These are phyloP conservation scores for Chrysina gloriosa DNA, from an alignment of 2,888 invertebrate species.

Conservation along the genomic window DNA sequence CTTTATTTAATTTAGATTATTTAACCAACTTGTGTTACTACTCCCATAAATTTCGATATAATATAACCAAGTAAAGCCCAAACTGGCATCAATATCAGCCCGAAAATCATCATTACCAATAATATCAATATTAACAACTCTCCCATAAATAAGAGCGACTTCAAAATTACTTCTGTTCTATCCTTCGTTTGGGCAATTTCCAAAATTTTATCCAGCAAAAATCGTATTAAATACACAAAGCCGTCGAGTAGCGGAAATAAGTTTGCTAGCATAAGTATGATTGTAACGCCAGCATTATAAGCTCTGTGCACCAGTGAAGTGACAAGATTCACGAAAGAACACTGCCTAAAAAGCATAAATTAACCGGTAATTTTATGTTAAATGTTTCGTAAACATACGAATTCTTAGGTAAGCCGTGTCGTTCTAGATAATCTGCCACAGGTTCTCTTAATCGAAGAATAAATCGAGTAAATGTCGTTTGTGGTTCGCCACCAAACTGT, in stretches of 20 bases:
- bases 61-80: slow-evolving; percentile 46
- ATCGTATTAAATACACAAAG: slow-evolving; percentile 58
- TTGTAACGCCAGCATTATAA: slow-evolving; percentile 57
- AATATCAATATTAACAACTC: slow-evolving; percentile 57
- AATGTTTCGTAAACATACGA: slow-evolving; percentile 57
- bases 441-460: slow-evolving; percentile 54
- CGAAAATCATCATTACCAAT: slow-evolving; percentile 58
- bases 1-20: slow-evolving; percentile 18
- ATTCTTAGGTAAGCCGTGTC: slow-evolving; percentile 56
- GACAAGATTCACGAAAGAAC: slow-evolving; percentile 58
- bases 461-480: slow-evolving; percentile 25
- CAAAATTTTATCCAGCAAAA: slow-evolving; percentile 60
- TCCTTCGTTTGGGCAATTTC: slow-evolving; percentile 58
- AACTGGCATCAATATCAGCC: slow-evolving; percentile 59
- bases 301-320: slow-evolving; percentile 58
- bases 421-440: slow-evolving; percentile 60
- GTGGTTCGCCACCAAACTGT: slow-evolving; percentile 27
- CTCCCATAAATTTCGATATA: slow-evolving; percentile 33
- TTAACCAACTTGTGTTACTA: slow-evolving; percentile 37
- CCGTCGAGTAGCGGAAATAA: slow-evolving; percentile 53
- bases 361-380: slow-evolving; percentile 15
- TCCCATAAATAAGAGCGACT: slow-evolving; percentile 55
- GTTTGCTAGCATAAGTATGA: slow-evolving; percentile 55
- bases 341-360: slow-evolving; percentile 54
- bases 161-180: slow-evolving; percentile 55